Base-by-base conservation (phyloP, 2,888 invertebrate species). In the Xanthia icteritia region DNA sequence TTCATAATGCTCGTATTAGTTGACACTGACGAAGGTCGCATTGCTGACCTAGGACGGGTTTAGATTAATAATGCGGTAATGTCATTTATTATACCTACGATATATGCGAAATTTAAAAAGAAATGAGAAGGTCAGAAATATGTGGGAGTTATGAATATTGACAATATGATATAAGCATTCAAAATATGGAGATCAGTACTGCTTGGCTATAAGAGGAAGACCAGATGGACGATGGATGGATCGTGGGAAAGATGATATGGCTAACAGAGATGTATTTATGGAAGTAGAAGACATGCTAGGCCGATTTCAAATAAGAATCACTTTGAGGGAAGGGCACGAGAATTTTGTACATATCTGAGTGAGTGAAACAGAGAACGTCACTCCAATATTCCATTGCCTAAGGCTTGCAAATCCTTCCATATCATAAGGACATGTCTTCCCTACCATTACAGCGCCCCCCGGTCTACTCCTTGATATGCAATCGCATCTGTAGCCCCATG, bases 11-110 rank as follows among this genome's bases (percentile, higher is more conserved):
- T 80, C 73, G 42, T 69, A 73, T 77, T 74, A 76, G 76, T 81
- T 82, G 89, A 87, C 89, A 87, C 83, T 78, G 78, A 56, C 63
- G 86, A 87, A 90, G 90, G 83, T 87, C 79, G 63, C 56, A 67
- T 70, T 27, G 65, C 69, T 84, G 67, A 86, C 75, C 77, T 82
- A 76, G 69, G 63, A 61, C 70, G 68, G 36, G 58, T 67, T 77
- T 70, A 67, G 60, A 77, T 11, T 56, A 66, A 75, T 85, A 69
- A 82, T 79, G 75, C 11, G 51, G 51, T 71, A 79, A 82, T 76
- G 8, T 61, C n/a, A 81, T 51, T 48, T 61, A 73, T 54, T 48
- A 54, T 60, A 61, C 42, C 23, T 36, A 27, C n/a, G 15, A 61
- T 70, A 51, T 58, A 42, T 72, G 54, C 54, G 27, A 3, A 56